A percentile compares a stretch with the other conserved stretches of the same genome.
Evolutionary conservation across 2,797 vertebrate genomes (phyloP).

Genomic region (Halcyon chelicuti): DNA sequence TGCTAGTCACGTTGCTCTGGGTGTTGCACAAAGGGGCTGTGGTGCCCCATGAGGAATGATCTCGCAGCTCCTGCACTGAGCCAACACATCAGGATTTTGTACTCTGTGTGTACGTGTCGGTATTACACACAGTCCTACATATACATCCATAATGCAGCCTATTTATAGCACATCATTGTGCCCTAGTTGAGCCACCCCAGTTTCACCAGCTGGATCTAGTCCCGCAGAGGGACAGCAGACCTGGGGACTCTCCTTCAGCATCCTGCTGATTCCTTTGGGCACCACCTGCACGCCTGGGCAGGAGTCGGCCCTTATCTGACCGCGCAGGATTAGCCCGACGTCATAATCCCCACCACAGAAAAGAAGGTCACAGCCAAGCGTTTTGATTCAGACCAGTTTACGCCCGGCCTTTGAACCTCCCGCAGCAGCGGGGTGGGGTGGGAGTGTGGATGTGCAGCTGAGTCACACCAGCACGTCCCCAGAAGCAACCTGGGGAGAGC

Average conservation of each 20-base stretch:
- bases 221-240: rapidly evolving
- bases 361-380: not conserved
- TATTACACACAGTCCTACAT: rapidly evolving
- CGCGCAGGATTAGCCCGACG: not conserved
- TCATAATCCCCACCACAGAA: not conserved
- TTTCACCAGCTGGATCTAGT: rapidly evolving
- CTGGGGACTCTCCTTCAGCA: not conserved
- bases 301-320: not conserved
- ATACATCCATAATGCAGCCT: rapidly evolving
- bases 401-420: not conserved
- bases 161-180: rapidly evolving
- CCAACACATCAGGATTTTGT: rapidly evolving
- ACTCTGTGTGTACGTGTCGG: rapidly evolving
- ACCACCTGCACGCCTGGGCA: not conserved
- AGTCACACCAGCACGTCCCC: not conserved
- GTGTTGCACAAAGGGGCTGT: not conserved
- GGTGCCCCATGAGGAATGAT: rapidly evolving
- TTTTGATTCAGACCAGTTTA: not conserved
- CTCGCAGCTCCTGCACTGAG: rapidly evolving
- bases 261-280: not conserved
- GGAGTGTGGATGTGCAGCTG: not conserved
- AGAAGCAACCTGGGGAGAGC: rapidly evolving
- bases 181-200: not conserved
- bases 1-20: not conserved
- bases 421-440: not conserved